A percentile compares a stretch with the other conserved stretches of the same genome.
These are phyloP conservation scores for Dioctria linearis DNA, from an alignment of 2,888 invertebrate genomes.

Conservation along the genomic window DNA sequence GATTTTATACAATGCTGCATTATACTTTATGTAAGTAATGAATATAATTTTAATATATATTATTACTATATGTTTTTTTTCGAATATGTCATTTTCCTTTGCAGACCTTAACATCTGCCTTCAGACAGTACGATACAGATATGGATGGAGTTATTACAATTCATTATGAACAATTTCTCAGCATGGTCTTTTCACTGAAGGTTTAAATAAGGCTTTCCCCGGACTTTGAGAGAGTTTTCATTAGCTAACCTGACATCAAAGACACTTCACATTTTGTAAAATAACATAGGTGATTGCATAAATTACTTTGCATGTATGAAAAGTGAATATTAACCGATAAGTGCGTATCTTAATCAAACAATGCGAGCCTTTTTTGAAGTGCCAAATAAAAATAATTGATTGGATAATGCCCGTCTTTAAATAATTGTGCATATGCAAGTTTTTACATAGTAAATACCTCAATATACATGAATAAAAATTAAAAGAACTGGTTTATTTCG, in stretches of 20 bases:
- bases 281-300: too few relatives aligned
- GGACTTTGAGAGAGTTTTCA: not conserved
- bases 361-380: too few relatives aligned
- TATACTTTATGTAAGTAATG: constrained; percentile 86
- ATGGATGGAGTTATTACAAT: constrained; percentile 96
- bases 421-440: too few relatives aligned
- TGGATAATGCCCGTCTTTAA: too few relatives aligned
- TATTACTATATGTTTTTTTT: not conserved
- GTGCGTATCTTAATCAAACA: too few relatives aligned
- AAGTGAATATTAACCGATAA: too few relatives aligned
- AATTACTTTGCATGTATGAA: too few relatives aligned
- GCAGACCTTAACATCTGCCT: constrained; percentile 92
- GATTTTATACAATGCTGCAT: constrained; percentile 98
- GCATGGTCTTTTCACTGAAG: constrained; percentile 89
- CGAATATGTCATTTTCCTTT: constrained; percentile 63
- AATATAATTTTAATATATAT: not conserved
- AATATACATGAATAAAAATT: too few relatives aligned
- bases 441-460: too few relatives aligned
- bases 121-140: constrained; percentile 90
- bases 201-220: constrained; percentile 71
- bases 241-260: not conserved
- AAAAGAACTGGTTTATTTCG: too few relatives aligned
- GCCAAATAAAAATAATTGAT: too few relatives aligned
- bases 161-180: constrained; percentile 95
- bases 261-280: too few relatives aligned